phyloP scores from a whole-genome alignment of 2,888 invertebrate species.

The Xylocampa areola region DNA sequence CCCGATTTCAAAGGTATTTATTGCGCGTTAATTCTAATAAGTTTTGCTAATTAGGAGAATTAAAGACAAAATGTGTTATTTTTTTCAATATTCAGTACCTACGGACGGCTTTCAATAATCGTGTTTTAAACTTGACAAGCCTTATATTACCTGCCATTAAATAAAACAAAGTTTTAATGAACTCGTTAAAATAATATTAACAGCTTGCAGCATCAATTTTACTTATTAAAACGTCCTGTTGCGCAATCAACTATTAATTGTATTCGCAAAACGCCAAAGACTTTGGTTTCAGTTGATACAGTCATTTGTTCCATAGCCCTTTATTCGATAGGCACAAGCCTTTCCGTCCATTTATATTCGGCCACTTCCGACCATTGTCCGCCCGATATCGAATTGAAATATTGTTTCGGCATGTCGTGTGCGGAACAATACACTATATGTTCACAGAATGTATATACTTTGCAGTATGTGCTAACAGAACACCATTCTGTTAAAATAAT shows the following conservation, averaged over 20 bases:
- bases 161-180: slow-evolving; percentile 1
- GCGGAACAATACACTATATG: slow-evolving; percentile 72
- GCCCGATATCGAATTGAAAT: slow-evolving; percentile 87
- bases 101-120: not conserved
- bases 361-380: slow-evolving; percentile 86
- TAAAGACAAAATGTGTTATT: no score
- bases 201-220: slow-evolving; percentile 1
- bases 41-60: no score
- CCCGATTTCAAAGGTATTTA: no score
- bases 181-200: slow-evolving; percentile 4
- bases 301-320: slow-evolving; percentile 74
- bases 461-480: slow-evolving; percentile 50
- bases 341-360: slow-evolving; percentile 88
- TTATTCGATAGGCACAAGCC: slow-evolving; percentile 82
- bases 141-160: not conserved
- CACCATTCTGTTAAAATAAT: slow-evolving; percentile 65
- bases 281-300: slow-evolving; percentile 61
- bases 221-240: slow-evolving; percentile 1
- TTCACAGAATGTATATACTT: slow-evolving; percentile 59
- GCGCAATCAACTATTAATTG: slow-evolving; percentile 37
- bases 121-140: not conserved
- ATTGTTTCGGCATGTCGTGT: slow-evolving; percentile 83
- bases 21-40: no score
- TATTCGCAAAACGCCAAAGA: slow-evolving; percentile 48
- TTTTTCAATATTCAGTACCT: no score